Base-by-base conservation (phyloP, 2,113 vertebrate genomes). In the Leptodactylus fuscus region DNA sequence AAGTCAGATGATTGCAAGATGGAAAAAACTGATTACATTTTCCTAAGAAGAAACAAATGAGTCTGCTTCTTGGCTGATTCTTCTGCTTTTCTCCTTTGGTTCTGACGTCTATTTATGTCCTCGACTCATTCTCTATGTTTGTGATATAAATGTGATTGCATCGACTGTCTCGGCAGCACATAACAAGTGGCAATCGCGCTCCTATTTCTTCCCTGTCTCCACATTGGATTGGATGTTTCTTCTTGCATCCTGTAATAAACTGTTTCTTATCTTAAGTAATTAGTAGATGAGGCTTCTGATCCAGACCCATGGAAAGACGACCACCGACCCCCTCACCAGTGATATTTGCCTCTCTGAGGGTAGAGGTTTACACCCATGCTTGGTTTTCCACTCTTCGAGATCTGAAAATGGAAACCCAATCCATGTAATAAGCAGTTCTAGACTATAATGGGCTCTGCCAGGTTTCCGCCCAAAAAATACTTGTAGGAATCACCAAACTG, bases 11-110 rank as follows among this genome's bases (percentile, higher is more conserved):
- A 69, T 70, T 69, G 62, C 27, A 18, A 83, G 36, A 83, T 73
- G 48, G n/a, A 41, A 58, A 41, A 82, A 58, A 51, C 46, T 73
- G 49, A 83, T 83, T 74, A 58, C 81, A 44, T 82, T 74, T 82
- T 49, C 49, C 69, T 73, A 55, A 74, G 49, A 36, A 58, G 69
- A 58, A 82, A 73, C 49, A 73, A 53, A 82, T 82, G 32, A 74
- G 32, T 44, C 38, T 5, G 0, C 2, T 41, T 73, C 36, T 58
- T 20, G 46, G 20, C 67, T 27, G 48, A 73, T 41, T 27, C 62
- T 46, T 69, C 53, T 10, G 27, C 27, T 49, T 79, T 24, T 20
- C 51, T 65, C 18, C 16, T 34, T n/a, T n/a, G n/a, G n/a, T n/a
- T n/a, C 76, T 55, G 75, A 32, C 18, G 75, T 32, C 48, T 81